Conservation (phyloP, 2,888 invertebrate species). For the Drosophila dives region DNA sequence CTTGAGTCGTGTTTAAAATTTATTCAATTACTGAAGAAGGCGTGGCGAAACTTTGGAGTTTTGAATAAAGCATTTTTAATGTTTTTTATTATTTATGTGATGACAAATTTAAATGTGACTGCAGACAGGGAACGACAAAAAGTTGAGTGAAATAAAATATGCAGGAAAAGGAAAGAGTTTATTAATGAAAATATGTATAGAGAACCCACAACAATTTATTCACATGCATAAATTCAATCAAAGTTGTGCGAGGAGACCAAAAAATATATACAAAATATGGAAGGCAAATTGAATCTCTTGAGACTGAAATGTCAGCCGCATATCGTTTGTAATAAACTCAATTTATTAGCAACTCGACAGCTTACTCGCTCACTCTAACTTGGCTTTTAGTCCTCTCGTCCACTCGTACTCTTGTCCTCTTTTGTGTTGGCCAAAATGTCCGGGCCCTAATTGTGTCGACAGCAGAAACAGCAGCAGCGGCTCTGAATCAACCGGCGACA, state of each 20-base stretch:
- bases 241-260: slow-evolving; percentile 29
- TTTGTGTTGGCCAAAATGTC: slow-evolving; percentile 51
- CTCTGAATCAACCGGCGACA: slow-evolving; percentile 1
- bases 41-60: slow-evolving; percentile 18
- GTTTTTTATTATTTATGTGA: slow-evolving; percentile 8
- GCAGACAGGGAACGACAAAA: slow-evolving; percentile 28
- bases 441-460: slow-evolving; percentile 45
- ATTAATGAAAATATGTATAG: slow-evolving; percentile 56
- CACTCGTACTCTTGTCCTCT: slow-evolving; percentile 14
- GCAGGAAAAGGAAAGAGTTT: slow-evolving; percentile 51
- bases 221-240: slow-evolving; percentile 67
- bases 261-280: slow-evolving; percentile 27
- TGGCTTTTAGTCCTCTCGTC: slow-evolving; percentile 13
- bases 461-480: slow-evolving; percentile 13
- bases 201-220: slow-evolving; percentile 24
- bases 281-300: slow-evolving; percentile 65
- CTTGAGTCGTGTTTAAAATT: slow-evolving; percentile 3
- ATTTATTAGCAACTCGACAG: slow-evolving; percentile 66
- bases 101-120: slow-evolving; percentile 52
- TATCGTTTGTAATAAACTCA: slow-evolving; percentile 72
- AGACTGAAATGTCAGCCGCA: slow-evolving; percentile 61
- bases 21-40: slow-evolving; percentile 13
- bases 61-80: not conserved
- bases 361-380: slow-evolving; percentile 13
- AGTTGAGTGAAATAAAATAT: slow-evolving; percentile 44